phyloP scores from a whole-genome alignment of 2,888 invertebrate genomes.

The Leptura quadrifasciata region DNA sequence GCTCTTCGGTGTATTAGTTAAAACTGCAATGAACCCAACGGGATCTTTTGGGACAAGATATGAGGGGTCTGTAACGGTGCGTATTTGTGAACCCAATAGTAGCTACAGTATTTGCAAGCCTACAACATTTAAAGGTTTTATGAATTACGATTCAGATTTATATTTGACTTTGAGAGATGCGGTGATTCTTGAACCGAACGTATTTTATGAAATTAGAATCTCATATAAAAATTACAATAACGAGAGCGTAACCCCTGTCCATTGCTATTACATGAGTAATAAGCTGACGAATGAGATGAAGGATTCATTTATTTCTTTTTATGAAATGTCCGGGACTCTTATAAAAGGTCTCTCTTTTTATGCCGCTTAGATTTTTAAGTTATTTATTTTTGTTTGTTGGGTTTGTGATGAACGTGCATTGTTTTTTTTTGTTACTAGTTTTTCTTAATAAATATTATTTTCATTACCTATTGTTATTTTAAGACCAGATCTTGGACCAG shows the following conservation, averaged over 20 bases:
- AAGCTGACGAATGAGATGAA: slow-evolving; percentile 56
- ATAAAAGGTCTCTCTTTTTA: slow-evolving; percentile 68
- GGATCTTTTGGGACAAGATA: slow-evolving; percentile 43
- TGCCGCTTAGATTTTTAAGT: slow-evolving; percentile 52
- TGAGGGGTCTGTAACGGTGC: slow-evolving; percentile 52
- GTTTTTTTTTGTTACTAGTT: slow-evolving; percentile 18
- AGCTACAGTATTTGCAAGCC: slow-evolving; percentile 52
- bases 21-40: slow-evolving; percentile 57
- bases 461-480: background rate
- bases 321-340: slow-evolving; percentile 66
- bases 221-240: slow-evolving; percentile 61
- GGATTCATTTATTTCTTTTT: slow-evolving; percentile 61
- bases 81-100: slow-evolving; percentile 53
- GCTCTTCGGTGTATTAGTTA: slow-evolving; percentile 61
- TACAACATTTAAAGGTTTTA: slow-evolving; percentile 53
- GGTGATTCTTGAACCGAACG: slow-evolving; percentile 61
- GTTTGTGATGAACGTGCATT: background rate
- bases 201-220: slow-evolving; percentile 64
- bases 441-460: background rate
- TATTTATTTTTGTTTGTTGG: slow-evolving; percentile 2
- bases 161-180: slow-evolving; percentile 60
- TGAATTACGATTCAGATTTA: slow-evolving; percentile 57
- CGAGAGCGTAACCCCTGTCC: slow-evolving; percentile 54
- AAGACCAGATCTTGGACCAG: background rate
- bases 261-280: slow-evolving; percentile 65